phyloP scores from a whole-genome alignment of 2,888 invertebrate genomes.

The Caenorhabditis sp. region DNA sequence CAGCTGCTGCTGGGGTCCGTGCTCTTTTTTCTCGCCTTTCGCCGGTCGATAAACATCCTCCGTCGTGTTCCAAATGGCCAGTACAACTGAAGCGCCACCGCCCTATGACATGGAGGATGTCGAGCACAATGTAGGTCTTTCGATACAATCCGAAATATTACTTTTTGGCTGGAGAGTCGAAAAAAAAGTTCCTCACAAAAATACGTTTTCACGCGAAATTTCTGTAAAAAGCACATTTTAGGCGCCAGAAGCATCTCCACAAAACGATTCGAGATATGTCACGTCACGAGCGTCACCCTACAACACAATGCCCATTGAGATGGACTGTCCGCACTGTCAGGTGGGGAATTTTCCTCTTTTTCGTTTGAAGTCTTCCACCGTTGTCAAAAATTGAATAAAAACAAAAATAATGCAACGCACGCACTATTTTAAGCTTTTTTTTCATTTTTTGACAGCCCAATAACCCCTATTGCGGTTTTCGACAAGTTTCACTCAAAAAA shows the following conservation, averaged over 20 bases:
- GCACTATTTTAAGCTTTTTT: too few species aligned
- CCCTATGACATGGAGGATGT: constrained; percentile 18
- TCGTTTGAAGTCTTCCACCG: too few species aligned
- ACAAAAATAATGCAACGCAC: too few species aligned
- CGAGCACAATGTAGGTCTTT: constrained; percentile 29
- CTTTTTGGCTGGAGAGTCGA: too few species aligned
- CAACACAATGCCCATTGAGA: constrained; percentile 74
- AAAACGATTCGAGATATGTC: constrained; percentile 37
- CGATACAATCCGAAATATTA: too few species aligned
- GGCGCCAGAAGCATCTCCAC: constrained; percentile 14
- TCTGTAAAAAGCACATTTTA: neutral
- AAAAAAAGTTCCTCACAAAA: neutral
- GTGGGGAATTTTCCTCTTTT: constrained; percentile 52
- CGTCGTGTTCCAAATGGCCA: constrained; percentile 1
- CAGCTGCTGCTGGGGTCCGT: too few species aligned
- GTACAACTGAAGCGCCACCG: constrained; percentile 23
- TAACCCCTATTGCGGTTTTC: too few species aligned
- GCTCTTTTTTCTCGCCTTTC: neutral
- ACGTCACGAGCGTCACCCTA: constrained; percentile 48
- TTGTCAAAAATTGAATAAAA: too few species aligned
- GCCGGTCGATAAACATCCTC: constrained; percentile 3
- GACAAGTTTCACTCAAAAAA: neutral
- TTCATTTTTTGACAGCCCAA: too few species aligned
- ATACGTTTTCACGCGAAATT: neutral
- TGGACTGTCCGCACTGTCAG: constrained; percentile 76